phyloP scores from a whole-genome alignment of 2,888 invertebrate species.

The Aphodius granarius region DNA sequence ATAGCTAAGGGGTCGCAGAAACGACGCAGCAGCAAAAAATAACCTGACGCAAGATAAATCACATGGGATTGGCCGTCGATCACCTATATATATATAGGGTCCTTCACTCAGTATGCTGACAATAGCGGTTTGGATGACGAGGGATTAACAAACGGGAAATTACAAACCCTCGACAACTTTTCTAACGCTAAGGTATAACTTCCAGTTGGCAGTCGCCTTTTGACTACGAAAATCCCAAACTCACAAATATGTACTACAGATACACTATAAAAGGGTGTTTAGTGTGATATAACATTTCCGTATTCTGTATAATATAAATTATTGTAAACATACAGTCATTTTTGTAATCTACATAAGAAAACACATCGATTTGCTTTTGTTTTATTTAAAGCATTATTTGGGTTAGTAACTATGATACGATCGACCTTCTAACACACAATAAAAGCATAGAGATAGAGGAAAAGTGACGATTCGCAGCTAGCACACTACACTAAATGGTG shows the following conservation, averaged over 20 bases:
- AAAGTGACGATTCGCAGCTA: neutral
- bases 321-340: too few species aligned
- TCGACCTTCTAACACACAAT: neutral
- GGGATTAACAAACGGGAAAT: neutral
- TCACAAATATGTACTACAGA: too few species aligned
- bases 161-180: neutral
- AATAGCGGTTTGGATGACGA: neutral
- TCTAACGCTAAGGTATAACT: neutral
- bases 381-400: too few species aligned
- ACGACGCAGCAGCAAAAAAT: neutral
- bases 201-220: too few species aligned
- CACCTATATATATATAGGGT: neutral
- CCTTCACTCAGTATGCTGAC: neutral
- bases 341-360: too few species aligned
- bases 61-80: neutral
- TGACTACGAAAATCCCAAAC: too few species aligned
- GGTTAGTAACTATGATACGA: too few species aligned
- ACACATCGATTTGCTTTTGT: too few species aligned
- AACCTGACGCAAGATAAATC: constrained; percentile 3
- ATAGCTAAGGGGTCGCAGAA: neutral
- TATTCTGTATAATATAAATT: too few species aligned
- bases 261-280: too few species aligned
- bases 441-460: neutral
- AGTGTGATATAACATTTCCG: too few species aligned
- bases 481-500: neutral